Base-by-base conservation (phyloP, 2,888 invertebrate genomes). In the Phorcus lineatus region DNA sequence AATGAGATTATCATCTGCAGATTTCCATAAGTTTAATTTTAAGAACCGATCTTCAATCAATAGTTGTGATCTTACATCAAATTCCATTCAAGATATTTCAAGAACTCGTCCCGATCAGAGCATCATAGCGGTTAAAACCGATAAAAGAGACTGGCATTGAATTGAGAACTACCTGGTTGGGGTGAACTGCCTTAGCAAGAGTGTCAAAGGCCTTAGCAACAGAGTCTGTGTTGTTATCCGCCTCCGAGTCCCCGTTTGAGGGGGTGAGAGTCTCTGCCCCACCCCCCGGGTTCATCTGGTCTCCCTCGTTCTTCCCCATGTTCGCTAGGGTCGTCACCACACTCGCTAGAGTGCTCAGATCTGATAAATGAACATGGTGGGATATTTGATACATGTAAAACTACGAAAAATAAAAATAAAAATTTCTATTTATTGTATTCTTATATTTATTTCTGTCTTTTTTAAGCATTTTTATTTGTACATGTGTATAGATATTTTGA, bases 161-260 rank as follows among this genome's bases (percentile, higher is more conserved):
- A 47, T 47, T 11, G 13, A 47, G 7, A 47, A 4, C 11, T 13
- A 47, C 47, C 47, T 47, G 47, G 47, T 85, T 78, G 28, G 87
- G 86, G 81, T 91, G 91, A 31, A 91, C 88, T 75, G 90, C 94
- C 92, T 95, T 95, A 62, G 95, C 95, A 94, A 96, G 95, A 70
- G 95, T 95, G 88, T 96, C 96, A 88, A 96, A 94, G 0, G 96
- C 96, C 93, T 96, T 96, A 53, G 96, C 95, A 77, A 96, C 95
- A 24, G 95, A 94, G 80, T 91, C 90, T 74, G 85, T 85, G 40
- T 85, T 82, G 70, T 85, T 86, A 17, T 84, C 83, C 19, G 77
- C 93, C 28, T 75, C 83, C 40, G 78, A 77, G 54, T 84, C 84
- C 1, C 82, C 85, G 77, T 83, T 83, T 81, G 76, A 77, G 31